A percentile compares a stretch with the other conserved stretches of the same genome.
These are phyloP conservation scores for Triplophysa yarkandensis DNA, from an alignment of 2,797 vertebrate species.

Conservation along the genomic window DNA sequence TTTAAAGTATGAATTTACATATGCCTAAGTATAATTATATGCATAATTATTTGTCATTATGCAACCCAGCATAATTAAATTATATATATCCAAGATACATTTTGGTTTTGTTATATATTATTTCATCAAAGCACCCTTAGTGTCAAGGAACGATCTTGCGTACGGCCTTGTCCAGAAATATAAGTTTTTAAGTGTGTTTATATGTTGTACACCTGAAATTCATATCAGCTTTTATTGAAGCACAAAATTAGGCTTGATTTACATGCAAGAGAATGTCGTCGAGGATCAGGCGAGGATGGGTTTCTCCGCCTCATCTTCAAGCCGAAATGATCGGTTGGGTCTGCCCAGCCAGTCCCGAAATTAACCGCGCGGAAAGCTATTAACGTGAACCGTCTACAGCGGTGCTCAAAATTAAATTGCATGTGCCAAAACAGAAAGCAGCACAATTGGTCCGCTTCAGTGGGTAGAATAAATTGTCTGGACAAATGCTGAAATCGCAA, in stretches of 20 bases:
- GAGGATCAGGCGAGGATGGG: constrained; percentile 12
- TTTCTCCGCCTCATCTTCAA: constrained; percentile 20
- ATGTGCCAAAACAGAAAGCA: constrained; percentile 33
- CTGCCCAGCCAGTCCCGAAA: constrained; percentile 44
- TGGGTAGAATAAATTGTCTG: constrained; percentile 20
- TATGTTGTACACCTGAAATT: constrained; percentile 8
- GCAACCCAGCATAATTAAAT: no score
- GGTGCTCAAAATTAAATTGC: constrained; percentile 39
- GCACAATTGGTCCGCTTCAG: constrained; percentile 7
- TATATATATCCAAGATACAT: no score
- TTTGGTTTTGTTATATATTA: no score
- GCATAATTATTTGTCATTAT: no score
- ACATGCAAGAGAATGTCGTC: constrained; percentile 5
- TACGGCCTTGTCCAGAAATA: neutral
- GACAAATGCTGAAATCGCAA: constrained; percentile 8
- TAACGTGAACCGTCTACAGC: constrained; percentile 29
- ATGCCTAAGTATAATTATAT: no score
- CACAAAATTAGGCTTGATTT: constrained; percentile 11
- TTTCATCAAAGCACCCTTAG: no score
- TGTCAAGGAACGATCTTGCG: no score
- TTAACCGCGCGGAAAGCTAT: constrained; percentile 46
- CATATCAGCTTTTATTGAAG: neutral
- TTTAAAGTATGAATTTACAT: no score
- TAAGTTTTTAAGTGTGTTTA: neutral
- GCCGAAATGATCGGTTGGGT: constrained; percentile 38